phyloP scores from a whole-genome alignment of 2,797 vertebrate genomes.

The Hyperoplus lanceolatus region DNA sequence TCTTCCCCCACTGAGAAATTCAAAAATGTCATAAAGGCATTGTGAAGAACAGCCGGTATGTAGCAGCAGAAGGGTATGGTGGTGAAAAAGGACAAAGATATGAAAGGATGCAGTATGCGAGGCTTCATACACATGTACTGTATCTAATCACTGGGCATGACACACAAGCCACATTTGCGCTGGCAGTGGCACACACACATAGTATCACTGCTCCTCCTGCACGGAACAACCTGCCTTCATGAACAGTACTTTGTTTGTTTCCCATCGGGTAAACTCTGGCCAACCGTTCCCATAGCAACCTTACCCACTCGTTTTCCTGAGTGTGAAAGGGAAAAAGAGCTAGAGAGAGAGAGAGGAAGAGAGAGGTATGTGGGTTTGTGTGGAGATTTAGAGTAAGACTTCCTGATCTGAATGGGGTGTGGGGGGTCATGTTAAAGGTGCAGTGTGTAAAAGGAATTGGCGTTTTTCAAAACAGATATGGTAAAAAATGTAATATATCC shows the following conservation, averaged over 20 bases:
- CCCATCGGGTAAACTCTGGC: constrained; percentile 87
- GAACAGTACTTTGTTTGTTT: constrained; percentile 88
- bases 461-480: too few relatives aligned
- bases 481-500: too few relatives aligned
- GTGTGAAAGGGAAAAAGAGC: constrained; percentile 27
- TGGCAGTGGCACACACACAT: constrained; percentile 28
- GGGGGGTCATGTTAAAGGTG: too few relatives aligned
- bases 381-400: constrained; percentile 41
- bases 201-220: constrained; percentile 58
- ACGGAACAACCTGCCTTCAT: constrained; percentile 77
- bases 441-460: too few relatives aligned
- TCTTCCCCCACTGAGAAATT: neutral
- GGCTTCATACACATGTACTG: constrained; percentile 5
- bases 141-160: constrained; percentile 34
- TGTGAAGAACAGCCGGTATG: neutral
- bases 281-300: constrained; percentile 88
- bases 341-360: constrained; percentile 19
- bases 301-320: constrained; percentile 73
- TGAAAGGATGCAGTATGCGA: constrained; percentile 3
- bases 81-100: constrained; percentile 14
- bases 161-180: constrained; percentile 34
- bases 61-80: constrained; percentile 1
- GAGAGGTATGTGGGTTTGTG: constrained; percentile 45
- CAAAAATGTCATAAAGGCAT: constrained; percentile 19
- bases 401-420: constrained; percentile 14